phyloP scores from a whole-genome alignment of 2,113 vertebrate genomes.

The Danionella cerebrum region DNA sequence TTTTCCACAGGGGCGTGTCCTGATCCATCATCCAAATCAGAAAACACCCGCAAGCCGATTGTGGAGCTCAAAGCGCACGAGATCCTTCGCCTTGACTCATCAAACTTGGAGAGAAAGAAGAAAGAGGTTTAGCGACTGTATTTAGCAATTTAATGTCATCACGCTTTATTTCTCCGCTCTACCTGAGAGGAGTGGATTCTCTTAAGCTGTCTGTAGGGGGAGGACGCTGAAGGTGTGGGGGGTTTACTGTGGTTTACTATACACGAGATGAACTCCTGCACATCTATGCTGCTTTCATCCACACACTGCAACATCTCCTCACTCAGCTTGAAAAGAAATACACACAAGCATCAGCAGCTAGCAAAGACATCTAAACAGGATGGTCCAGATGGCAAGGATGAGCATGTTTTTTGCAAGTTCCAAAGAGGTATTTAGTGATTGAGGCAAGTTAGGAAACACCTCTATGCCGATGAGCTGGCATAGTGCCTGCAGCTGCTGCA shows the following conservation, averaged over 20 bases:
- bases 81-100: constrained; percentile 80
- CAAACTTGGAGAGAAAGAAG: constrained; percentile 66
- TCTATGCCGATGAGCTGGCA: constrained; percentile 75
- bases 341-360: neutral
- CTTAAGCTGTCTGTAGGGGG: constrained; percentile 87
- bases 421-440: no score
- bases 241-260: constrained; percentile 72
- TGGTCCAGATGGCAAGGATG: neutral
- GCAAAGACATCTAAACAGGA: neutral
- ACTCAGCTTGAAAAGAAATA: constrained; percentile 56
- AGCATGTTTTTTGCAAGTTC: no score
- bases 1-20: constrained; percentile 75
- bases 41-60: constrained; percentile 79
- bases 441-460: constrained; percentile 44
- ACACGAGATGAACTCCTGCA: constrained; percentile 80
- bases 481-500: constrained; percentile 68
- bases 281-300: constrained; percentile 66
- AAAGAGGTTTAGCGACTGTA: neutral
- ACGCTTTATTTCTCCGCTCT: neutral
- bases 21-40: constrained; percentile 82
- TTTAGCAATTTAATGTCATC: neutral
- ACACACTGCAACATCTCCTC: constrained; percentile 70
- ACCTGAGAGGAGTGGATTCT: constrained; percentile 91
- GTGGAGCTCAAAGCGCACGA: constrained; percentile 69
- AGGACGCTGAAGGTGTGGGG: constrained; percentile 75